These are phyloP conservation scores for Clarias magur DNA, from an alignment of 2,113 vertebrate species.

Conservation along the genomic window DNA sequence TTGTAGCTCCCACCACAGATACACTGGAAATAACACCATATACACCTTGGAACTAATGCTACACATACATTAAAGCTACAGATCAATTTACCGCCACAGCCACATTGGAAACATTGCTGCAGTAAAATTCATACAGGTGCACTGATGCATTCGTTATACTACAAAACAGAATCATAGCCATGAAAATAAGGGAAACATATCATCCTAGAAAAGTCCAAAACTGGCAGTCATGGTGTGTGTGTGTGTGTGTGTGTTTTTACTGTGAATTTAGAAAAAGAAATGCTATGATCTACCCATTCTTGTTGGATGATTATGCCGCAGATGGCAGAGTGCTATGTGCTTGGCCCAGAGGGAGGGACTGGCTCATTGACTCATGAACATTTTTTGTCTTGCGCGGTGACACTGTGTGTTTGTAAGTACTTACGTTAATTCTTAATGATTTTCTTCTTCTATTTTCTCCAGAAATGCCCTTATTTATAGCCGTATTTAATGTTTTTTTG, in stretches of 20 bases:
- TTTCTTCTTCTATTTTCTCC: neutral
- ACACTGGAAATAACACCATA: neutral
- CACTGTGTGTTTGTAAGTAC: neutral
- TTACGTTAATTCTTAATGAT: neutral
- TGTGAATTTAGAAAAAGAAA: constrained; percentile 56
- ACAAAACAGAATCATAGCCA: no score
- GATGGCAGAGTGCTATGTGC: neutral
- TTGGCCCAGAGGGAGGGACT: constrained; percentile 2
- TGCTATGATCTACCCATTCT: constrained; percentile 59
- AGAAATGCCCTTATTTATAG: neutral
- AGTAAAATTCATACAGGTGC: neutral
- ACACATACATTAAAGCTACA: neutral
- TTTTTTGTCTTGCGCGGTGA: neutral
- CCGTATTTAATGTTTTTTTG: neutral
- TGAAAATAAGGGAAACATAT: no score
- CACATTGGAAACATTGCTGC: neutral
- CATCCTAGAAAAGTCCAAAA: neutral
- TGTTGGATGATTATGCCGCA: constrained; percentile 54
- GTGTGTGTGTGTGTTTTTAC: constrained; percentile 52
- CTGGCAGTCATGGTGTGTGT: constrained; percentile 22
- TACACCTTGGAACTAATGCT: neutral
- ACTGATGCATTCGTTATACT: neutral
- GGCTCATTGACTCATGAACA: neutral
- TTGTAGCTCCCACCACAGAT: neutral
- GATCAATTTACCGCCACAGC: neutral